phyloP scores from a whole-genome alignment of 2,797 vertebrate genomes.

The Pogonophryne albipinna region DNA sequence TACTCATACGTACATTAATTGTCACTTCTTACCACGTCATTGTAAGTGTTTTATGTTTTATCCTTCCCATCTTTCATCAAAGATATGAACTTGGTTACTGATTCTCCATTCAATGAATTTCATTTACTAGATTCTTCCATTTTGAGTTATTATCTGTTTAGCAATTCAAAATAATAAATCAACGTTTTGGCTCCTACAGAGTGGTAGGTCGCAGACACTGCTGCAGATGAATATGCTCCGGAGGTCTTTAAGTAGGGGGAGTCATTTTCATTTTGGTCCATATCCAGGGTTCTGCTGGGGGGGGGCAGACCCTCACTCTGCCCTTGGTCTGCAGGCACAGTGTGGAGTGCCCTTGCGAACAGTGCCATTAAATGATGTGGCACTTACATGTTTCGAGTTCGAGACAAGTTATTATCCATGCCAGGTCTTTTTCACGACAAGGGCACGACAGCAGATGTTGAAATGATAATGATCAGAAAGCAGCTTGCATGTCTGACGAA shows the following conservation, averaged over 20 bases:
- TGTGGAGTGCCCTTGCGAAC: constrained; percentile 20
- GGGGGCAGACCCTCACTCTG: constrained; percentile 9
- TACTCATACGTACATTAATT: no score
- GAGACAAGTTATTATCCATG: constrained; percentile 65
- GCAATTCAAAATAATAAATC: no score
- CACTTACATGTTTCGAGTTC: constrained; percentile 28
- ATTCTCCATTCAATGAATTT: no score
- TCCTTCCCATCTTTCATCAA: no score
- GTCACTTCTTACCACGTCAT: no score
- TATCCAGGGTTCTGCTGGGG: constrained; percentile 36
- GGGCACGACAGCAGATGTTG: constrained; percentile 57
- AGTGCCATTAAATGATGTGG: constrained; percentile 28
- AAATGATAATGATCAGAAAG: constrained; percentile 73
- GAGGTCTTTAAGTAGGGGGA: background rate
- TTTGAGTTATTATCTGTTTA: no score
- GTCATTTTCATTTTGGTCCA: constrained; percentile 41
- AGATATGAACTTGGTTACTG: no score
- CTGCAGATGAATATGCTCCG: constrained; percentile 2
- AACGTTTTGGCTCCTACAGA: no score
- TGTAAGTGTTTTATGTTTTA: no score
- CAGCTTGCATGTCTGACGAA: constrained; percentile 62
- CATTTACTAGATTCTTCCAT: no score
- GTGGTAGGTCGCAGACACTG: constrained; percentile 31
- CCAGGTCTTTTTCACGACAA: constrained; percentile 63
- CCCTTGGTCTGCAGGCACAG: constrained; percentile 36